These are phyloP conservation scores for Pangasius sanitwongsei DNA, from an alignment of 2,797 vertebrate genomes.

Conservation along the genomic window DNA sequence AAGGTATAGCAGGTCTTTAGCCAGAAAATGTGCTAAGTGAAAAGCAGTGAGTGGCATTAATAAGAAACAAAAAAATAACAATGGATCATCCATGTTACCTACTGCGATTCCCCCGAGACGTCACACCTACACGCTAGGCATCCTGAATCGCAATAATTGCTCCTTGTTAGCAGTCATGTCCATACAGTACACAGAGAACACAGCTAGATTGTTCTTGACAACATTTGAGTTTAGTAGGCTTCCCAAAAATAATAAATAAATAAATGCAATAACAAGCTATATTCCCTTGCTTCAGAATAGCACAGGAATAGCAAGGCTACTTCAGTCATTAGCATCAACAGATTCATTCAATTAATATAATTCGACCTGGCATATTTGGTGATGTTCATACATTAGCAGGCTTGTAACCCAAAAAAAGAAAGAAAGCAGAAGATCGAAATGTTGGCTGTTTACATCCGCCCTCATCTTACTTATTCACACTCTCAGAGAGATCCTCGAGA, in stretches of 20 bases:
- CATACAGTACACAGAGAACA: neutral
- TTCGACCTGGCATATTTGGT: neutral
- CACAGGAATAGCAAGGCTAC: neutral
- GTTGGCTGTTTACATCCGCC: neutral
- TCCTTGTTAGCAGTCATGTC: neutral
- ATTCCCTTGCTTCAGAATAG: neutral
- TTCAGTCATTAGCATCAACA: constrained; percentile 14
- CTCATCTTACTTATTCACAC: neutral
- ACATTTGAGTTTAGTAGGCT: neutral
- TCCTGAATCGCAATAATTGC: neutral
- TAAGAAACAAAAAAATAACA: neutral
- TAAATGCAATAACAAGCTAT: neutral
- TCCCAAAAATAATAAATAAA: neutral
- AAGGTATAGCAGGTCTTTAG: constrained; percentile 9
- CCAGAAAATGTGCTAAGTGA: neutral
- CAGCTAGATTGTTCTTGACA: neutral
- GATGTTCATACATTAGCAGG: neutral
- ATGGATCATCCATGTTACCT: neutral
- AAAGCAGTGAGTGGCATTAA: neutral
- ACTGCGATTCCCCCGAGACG: neutral
- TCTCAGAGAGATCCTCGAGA: constrained; percentile 15
- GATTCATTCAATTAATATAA: neutral
- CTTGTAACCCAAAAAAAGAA: neutral
- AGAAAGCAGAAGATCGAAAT: neutral
- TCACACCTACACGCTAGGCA: constrained; percentile 21